Evolutionary conservation across 2,113 vertebrate species (phyloP), one percentile per base, ranked within the genome.

Genomic region (Peromyscus maniculatus): DNA sequence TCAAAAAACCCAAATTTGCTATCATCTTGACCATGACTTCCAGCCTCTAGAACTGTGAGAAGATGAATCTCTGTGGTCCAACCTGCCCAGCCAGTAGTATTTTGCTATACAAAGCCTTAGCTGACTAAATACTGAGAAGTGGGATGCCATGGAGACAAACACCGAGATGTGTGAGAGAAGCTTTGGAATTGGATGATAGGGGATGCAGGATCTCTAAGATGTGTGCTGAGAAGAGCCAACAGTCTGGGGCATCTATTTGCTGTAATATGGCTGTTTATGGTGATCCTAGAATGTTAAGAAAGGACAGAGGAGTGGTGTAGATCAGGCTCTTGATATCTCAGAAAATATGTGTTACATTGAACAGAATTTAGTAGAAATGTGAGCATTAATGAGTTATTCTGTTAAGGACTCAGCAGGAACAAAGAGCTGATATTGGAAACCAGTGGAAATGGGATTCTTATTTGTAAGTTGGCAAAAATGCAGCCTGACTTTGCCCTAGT

Each of bases 271-370:
- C 9, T 22, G 16, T n/a, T 26, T 21, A 62, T 39, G 33, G 8
- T 4, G 13, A 8, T 7, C 12, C 19, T 87, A 43, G 10, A n/a
- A 22, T 43, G 62, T n/a, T 57, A 28, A 28, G 22, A 64, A 55
- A n/a, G 21, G 33, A 69, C 33, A 46, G 13, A 46, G 52, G 12
- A 26, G n/a, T 2, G 3, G 7, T 49, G n/a, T 7, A n/a, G 52
- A 39, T 17, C n/a, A 31, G 46, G 39, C 39, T 36, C 79, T n/a
- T 86, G 16, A 3, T 39, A 0, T 55, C 26, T 33, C 21, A 13
- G 55, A 49, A 55, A 39, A 16, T 10, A 17, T 4, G 3, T 21
- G 31, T 22, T 6, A 3, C 1, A 9, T 24, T 1, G 15, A 46
- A 10, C 43, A 43, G 33, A n/a, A 8, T 4, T 15, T 55, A 57